Percentiles rank a stretch among this genome's conserved stretches.
Conservation (phyloP, 2,888 invertebrate species). For the Xestia c-nigrum region DNA sequence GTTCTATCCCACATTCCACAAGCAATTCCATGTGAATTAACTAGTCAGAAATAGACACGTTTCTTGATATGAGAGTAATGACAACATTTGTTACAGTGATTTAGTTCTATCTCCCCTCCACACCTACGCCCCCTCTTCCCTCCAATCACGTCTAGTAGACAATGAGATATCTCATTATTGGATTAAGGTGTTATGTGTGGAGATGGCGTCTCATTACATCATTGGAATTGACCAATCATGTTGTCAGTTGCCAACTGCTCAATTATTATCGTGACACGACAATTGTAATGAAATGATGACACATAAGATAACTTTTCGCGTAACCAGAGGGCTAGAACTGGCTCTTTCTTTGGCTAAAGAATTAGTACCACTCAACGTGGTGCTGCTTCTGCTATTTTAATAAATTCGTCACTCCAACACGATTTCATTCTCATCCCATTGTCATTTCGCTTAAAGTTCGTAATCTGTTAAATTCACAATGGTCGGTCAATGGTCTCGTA, state of each 20-base stretch:
- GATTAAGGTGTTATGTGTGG: slow-evolving; percentile 7
- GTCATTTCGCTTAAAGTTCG: too few species aligned
- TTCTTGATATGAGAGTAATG: slow-evolving; percentile 53
- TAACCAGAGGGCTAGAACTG: too few species aligned
- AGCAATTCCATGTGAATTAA: neutral
- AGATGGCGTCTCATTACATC: neutral
- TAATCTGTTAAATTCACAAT: too few species aligned
- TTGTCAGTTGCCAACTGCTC: neutral
- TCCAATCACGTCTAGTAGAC: slow-evolving; percentile 18
- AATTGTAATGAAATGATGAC: neutral
- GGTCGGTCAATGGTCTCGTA: too few species aligned
- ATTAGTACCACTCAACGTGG: too few species aligned
- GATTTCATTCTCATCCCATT: too few species aligned
- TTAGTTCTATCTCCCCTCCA: neutral
- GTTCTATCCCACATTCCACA: neutral
- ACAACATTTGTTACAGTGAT: slow-evolving; percentile 60
- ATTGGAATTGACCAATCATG: neutral
- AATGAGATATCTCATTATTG: slow-evolving; percentile 44
- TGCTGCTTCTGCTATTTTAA: too few species aligned
- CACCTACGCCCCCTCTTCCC: neutral
- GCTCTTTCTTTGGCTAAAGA: too few species aligned
- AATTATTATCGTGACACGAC: neutral
- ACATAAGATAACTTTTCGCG: too few species aligned
- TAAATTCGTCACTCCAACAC: too few species aligned
- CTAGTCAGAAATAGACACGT: slow-evolving; percentile 36